These are phyloP conservation scores for Psix sp. DNA, from an alignment of 1,140 invertebrate genomes.

Conservation along the genomic window DNA sequence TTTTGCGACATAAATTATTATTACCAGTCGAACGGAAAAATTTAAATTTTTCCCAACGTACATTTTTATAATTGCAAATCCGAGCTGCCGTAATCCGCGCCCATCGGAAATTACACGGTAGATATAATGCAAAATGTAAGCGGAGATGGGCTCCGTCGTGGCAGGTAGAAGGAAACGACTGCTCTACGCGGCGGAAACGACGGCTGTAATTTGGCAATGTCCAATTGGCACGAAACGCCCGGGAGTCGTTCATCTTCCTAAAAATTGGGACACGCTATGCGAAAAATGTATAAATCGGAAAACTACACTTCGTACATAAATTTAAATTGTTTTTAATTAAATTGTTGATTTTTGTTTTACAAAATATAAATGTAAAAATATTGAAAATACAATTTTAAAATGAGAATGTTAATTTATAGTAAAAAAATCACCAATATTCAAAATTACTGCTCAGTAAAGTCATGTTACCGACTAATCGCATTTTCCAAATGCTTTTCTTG, in stretches of 20 bases:
- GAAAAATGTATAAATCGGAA: constrained; percentile 24
- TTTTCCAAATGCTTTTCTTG: constrained; percentile 30
- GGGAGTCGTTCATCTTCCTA: constrained; percentile 52
- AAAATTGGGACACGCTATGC: constrained; percentile 54
- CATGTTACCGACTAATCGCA: background rate
- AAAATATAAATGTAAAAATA: too few relatives aligned
- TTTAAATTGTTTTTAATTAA: too few relatives aligned
- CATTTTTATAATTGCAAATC: constrained; percentile 33
- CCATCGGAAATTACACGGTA: constrained; percentile 50
- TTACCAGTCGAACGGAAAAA: too few relatives aligned
- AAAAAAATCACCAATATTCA: too few relatives aligned
- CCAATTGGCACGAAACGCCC: constrained; percentile 59
- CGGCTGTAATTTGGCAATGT: constrained; percentile 59
- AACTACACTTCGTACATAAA: background rate
- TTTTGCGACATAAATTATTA: too few relatives aligned
- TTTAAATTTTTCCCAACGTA: too few relatives aligned
- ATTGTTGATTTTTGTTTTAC: too few relatives aligned
- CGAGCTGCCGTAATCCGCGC: constrained; percentile 22
- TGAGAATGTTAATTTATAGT: too few relatives aligned
- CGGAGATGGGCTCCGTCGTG: constrained; percentile 47
- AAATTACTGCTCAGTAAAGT: too few relatives aligned
- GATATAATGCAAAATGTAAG: constrained; percentile 51
- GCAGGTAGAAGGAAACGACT: constrained; percentile 50
- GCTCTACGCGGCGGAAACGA: constrained; percentile 52
- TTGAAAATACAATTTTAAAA: too few relatives aligned